Base-by-base conservation (phyloP, 1,140 invertebrate genomes). In the Bombus waltoni region DNA sequence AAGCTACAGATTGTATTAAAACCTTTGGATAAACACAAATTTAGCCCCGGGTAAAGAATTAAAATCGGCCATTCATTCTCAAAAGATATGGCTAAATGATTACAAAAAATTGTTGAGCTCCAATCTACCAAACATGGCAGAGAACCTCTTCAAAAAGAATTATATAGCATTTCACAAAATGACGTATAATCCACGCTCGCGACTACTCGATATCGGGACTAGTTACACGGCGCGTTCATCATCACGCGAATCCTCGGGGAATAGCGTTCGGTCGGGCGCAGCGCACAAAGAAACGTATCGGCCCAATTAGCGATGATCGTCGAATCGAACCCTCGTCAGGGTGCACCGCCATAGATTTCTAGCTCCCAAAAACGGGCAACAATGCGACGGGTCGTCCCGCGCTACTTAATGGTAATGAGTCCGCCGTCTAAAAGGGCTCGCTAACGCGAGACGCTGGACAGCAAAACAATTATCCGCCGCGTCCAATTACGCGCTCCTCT, bases 391-490 rank as follows among this genome's bases (percentile, higher is more conserved):
- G 18, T 38, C 38, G 6, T 15, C 40, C 72, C 35, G 44, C 71
- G 71, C 78, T 71, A 85, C 84, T 85, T 85, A 85, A 85, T 81
- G 79, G 71, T 85, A 85, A 85, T 85, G 84, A 85, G 84, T 74
- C n/a, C 62, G 9, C 28, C 79, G 78, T 81, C 79, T 75, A 86
- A 86, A 83, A 86, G 81, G 65, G 66, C 62, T 73, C 32, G 73
- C 80, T 72, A 83, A 83, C 73, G 62, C 81, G 73, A 83, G 65
- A 79, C 59, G 84, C n/a, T 65, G 85, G 79, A 83, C 81, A 71
- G 71, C 80, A 57, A 83, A 86, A 86, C 85, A 88, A 88, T 89
- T 89, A 89, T 88, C 87, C 87, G 81, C 85, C 87, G 83, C 83
- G 83, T 88, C 88, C 88, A 89, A 89, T 89, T 89, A 89, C 87